Percentiles rank a stretch among this genome's conserved stretches.
Conservation (phyloP, 2,797 vertebrate genomes). For the Perodicticus potto region DNA sequence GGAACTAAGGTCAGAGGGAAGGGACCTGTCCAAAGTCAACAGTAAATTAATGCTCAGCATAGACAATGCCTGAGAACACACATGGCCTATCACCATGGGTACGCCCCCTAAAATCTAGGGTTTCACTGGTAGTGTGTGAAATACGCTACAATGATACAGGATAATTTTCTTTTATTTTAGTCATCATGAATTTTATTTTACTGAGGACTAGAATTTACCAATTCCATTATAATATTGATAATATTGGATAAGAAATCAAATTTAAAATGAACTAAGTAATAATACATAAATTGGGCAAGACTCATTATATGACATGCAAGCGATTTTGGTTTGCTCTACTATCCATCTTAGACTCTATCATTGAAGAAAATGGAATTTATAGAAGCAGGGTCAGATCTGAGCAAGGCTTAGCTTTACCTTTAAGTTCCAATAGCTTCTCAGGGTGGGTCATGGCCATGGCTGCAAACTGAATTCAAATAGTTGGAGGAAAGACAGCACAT, state of each 20-base stretch:
- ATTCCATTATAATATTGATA: neutral
- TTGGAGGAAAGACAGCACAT: neutral
- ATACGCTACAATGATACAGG: neutral
- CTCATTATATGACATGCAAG: neutral
- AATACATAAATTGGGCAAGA: neutral
- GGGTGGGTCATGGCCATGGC: neutral
- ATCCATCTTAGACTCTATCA: neutral
- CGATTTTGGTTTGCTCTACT: neutral
- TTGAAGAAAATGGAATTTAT: neutral
- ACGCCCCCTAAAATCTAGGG: neutral
- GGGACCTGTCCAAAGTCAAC: neutral
- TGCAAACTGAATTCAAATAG: neutral
- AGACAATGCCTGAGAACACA: neutral
- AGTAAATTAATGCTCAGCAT: neutral
- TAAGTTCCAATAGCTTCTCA: neutral
- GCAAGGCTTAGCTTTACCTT: neutral
- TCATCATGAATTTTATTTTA: conserved; percentile 29
- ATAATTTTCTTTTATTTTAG: neutral
- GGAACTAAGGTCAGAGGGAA: neutral
- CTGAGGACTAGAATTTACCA: neutral
- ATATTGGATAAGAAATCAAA: neutral
- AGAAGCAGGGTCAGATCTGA: neutral
- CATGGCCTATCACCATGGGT: neutral
- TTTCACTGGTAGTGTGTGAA: neutral
- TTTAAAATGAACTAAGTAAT: neutral